Base-by-base conservation (phyloP, 1,140 invertebrate species). In the Hylaeus anthracinus region DNA sequence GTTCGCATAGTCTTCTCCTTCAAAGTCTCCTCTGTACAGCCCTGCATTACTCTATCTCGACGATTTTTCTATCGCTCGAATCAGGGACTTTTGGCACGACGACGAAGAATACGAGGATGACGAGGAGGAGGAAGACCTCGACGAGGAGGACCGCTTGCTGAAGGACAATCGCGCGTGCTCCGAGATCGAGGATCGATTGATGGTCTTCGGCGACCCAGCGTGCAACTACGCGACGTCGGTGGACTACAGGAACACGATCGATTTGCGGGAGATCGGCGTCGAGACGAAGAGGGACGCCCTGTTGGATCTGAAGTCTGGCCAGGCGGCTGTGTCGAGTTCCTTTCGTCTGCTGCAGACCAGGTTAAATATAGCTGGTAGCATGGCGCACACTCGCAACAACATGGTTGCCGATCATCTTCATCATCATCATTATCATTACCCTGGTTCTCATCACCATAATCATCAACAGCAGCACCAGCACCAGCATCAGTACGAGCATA, bases 231-330 rank as follows among this genome's bases (percentile, higher is more conserved):
- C 90, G 1, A 91, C 92, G 1, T 92, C 92, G 6, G 66, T 92
- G 67, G 93, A 93, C 67, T 93, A 88, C 72, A 89, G 92, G 6
- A 94, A 92, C 82, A 94, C 92, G 43, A 92, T 92, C 10, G 93
- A 93, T 73, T 65, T 93, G n/a, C 90, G 93, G 0, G 92, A 93
- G 53, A 93, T 94, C 73, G 93, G 93, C 64, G 82, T 93, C 53
- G 92, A 93, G 84, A 90, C 89, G 64, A 90, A 89, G 81, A 76
- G 88, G 65, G 90, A 91, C 61, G 75, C 91, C 5, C 83, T 93
- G 66, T 87, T 92, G 74, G 90, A 92, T 66, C 83, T 94, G 37
- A 93, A 92, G 74, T 88, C 87, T 37, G 88, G 89, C 79, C 89
- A 90, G 45, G 84, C 84, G n/a, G 66, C 78, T n/a, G 84, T 82